Evolutionary conservation across 2,797 vertebrate genomes (phyloP).

Genomic region (Macrochelys suwanniensis): DNA sequence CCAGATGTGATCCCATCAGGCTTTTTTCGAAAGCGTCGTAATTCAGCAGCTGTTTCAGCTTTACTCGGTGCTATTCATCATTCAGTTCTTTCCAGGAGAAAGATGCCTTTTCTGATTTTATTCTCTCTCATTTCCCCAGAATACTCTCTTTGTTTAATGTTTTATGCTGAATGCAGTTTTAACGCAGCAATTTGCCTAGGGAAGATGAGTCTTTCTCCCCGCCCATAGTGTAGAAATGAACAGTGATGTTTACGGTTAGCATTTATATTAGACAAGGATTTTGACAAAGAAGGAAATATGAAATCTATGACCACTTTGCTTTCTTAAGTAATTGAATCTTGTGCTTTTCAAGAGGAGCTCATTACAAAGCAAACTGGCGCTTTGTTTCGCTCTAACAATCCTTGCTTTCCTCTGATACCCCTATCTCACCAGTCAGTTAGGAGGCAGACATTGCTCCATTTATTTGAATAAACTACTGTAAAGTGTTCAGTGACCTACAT

Average conservation of each 20-base stretch:
- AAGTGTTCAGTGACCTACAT: slow-evolving; percentile 72
- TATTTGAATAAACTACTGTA: slow-evolving; percentile 71
- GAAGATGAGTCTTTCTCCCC: not conserved
- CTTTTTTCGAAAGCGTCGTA: not conserved
- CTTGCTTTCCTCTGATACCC: slow-evolving; percentile 53
- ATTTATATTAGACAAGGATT: slow-evolving; percentile 49
- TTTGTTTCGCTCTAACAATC: slow-evolving; percentile 64
- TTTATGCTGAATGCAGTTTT: not conserved
- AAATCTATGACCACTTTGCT: not conserved
- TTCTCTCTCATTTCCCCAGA: slow-evolving; percentile 19
- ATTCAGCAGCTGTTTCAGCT: not conserved
- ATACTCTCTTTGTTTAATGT: not conserved
- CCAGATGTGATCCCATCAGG: not conserved
- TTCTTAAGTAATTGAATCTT: slow-evolving; percentile 52
- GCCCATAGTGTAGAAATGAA: not conserved
- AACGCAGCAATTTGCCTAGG: not conserved
- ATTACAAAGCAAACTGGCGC: slow-evolving; percentile 37
- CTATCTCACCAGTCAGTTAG: slow-evolving; percentile 57
- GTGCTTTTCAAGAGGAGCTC: slow-evolving; percentile 36
- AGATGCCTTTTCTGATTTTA: not conserved
- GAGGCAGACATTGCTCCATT: not conserved
- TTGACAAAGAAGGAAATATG: too few species aligned
- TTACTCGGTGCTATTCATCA: not conserved
- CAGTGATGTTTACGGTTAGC: slow-evolving; percentile 3
- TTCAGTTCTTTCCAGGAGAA: slow-evolving; percentile 17